Conservation (phyloP, 2,113 vertebrate species). For the Nettapus auritus region DNA sequence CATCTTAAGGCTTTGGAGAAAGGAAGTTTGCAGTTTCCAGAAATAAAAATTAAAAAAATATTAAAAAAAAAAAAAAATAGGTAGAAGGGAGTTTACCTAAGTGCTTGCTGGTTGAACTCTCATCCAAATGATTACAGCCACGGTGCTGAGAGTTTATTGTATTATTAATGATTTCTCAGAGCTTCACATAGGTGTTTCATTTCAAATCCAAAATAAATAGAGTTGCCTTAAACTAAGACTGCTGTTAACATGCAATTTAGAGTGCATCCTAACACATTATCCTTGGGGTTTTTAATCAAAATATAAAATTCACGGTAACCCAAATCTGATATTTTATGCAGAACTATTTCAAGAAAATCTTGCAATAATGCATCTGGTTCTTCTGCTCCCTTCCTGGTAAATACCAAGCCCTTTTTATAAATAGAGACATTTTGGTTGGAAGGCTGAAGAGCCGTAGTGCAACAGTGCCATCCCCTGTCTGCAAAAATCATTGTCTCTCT, state of each 20-base stretch:
- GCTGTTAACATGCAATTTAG: not conserved
- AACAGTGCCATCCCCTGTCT: constrained; percentile 74
- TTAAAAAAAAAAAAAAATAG: no score
- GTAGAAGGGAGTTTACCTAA: not conserved
- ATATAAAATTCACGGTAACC: not conserved
- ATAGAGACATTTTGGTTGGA: constrained; percentile 37
- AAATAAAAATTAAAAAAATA: not conserved
- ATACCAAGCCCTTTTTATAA: constrained; percentile 41
- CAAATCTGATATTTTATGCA: not conserved
- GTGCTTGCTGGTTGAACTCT: not conserved
- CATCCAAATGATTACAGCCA: not conserved
- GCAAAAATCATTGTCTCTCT: constrained; percentile 35
- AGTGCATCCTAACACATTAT: not conserved
- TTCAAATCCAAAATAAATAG: constrained; percentile 18
- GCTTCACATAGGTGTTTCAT: not conserved
- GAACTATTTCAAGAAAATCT: constrained; percentile 40
- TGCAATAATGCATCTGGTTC: constrained; percentile 23
- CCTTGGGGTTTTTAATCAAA: not conserved
- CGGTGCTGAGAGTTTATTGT: not conserved
- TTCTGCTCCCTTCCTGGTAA: constrained; percentile 34
- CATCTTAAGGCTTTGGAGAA: not conserved
- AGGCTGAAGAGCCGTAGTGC: constrained; percentile 43
- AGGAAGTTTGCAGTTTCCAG: not conserved
- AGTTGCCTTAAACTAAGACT: not conserved
- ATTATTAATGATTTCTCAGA: not conserved